These are phyloP conservation scores for Coenobita brevimanus DNA, from an alignment of 1,140 invertebrate genomes.

Conservation along the genomic window DNA sequence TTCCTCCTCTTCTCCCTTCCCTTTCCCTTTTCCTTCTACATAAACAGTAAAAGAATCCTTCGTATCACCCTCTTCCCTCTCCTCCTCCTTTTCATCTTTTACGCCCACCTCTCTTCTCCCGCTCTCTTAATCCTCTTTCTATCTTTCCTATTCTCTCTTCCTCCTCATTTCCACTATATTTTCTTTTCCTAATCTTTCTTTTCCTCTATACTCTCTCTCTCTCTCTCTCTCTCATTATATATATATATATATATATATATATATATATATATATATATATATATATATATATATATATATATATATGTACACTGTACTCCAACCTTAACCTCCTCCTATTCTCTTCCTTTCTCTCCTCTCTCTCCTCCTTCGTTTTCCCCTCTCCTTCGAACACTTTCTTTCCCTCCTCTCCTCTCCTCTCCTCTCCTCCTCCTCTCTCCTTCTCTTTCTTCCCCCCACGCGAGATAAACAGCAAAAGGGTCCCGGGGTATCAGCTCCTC, in stretches of 20 bases:
- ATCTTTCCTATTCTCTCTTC: too few species aligned
- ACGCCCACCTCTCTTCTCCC: not conserved
- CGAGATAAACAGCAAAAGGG: constrained; percentile 64
- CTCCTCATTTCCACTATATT: not conserved
- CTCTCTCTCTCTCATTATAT: not conserved
- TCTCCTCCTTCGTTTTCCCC: not conserved
- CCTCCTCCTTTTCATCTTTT: not conserved
- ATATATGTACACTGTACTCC: not conserved
- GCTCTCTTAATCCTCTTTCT: not conserved
- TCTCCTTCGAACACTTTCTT: not conserved
- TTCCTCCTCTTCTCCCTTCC: not conserved
- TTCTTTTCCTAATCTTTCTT: not conserved
- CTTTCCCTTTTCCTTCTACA: not conserved
- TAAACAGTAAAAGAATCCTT: too few species aligned
- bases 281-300: constrained; percentile 36
- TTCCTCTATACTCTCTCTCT: not conserved
- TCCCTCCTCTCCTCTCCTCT: not conserved
- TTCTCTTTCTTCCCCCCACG: constrained; percentile 7
- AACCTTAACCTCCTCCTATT: too few species aligned
- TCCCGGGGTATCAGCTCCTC: constrained; percentile 57
- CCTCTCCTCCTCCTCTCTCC: not conserved
- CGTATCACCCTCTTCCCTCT: not conserved
- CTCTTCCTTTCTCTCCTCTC: not conserved
- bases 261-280: constrained; percentile 36
- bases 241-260: not conserved